phyloP scores from a whole-genome alignment of 2,113 vertebrate species.

The Poicephalus meyeri region DNA sequence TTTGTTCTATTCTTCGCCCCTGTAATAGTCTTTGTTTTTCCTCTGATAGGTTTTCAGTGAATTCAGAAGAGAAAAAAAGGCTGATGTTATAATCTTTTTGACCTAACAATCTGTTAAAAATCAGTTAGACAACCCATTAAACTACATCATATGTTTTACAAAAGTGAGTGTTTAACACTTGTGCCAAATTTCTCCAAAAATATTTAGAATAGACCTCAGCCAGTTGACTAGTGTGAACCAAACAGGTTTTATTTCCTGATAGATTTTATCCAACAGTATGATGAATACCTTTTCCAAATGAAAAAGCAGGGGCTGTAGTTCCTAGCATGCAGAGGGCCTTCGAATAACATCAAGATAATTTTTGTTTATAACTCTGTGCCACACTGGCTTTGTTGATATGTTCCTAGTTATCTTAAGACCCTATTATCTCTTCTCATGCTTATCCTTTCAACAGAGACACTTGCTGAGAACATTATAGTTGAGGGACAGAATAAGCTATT shows the following conservation, averaged over 20 bases:
- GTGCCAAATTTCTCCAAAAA: conserved; percentile 16
- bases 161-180: conserved; percentile 4
- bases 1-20: neutral
- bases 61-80: neutral
- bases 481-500: conserved; percentile 20
- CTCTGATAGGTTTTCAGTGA: neutral
- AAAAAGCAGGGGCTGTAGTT: neutral
- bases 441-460: conserved; percentile 27
- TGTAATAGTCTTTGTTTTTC: neutral
- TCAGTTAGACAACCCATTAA: neutral
- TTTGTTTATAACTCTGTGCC: conserved; percentile 12
- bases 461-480: conserved; percentile 47
- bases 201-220: neutral
- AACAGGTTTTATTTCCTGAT: conserved; percentile 8
- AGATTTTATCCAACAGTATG: neutral
- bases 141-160: neutral
- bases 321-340: neutral
- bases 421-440: conserved; percentile 49
- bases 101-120: neutral
- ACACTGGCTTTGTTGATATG: conserved; percentile 6
- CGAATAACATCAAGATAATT: conserved; percentile 2
- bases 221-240: neutral
- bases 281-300: neutral
- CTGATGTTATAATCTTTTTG: neutral
- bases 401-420: conserved; percentile 38